Conservation (phyloP, 2,797 vertebrate genomes). For the Falco naumanni region DNA sequence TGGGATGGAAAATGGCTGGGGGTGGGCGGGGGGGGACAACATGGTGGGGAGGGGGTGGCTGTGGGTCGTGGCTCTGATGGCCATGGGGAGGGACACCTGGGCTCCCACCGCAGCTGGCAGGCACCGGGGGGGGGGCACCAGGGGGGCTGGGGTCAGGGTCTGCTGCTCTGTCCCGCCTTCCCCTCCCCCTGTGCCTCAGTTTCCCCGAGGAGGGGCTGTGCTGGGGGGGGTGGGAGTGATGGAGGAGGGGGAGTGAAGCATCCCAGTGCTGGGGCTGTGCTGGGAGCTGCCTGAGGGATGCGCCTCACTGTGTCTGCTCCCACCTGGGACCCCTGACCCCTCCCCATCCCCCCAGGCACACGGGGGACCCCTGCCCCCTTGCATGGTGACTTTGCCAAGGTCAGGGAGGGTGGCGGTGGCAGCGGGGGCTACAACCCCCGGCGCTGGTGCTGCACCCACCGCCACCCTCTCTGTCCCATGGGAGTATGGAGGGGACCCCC, state of each 20-base stretch:
- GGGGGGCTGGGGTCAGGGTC: neutral
- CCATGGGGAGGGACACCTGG: too few relatives aligned
- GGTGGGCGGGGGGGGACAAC: neutral
- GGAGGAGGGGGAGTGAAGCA: neutral
- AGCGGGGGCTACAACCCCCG: accelerated
- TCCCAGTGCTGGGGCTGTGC: neutral
- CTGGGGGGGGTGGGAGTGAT: too few relatives aligned
- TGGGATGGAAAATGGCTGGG: neutral
- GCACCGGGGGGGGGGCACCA: too few relatives aligned
- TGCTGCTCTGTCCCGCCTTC: neutral
- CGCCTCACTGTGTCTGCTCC: accelerated
- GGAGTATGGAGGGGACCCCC: neutral
- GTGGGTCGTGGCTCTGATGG: neutral
- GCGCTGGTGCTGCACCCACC: accelerated
- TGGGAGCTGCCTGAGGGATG: neutral
- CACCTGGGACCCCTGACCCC: too few relatives aligned
- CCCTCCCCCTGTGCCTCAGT: neutral
- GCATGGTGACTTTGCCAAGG: neutral
- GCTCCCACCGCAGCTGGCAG: neutral
- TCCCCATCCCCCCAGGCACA: neutral
- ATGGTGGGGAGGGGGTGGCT: neutral
- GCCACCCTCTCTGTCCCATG: accelerated
- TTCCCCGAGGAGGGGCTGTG: neutral
- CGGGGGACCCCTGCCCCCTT: accelerated
- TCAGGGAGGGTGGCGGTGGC: neutral